Percentiles rank a stretch among this genome's conserved stretches.
These are phyloP conservation scores for Margarornis squamiger DNA, from an alignment of 2,797 vertebrate genomes.

Conservation along the genomic window DNA sequence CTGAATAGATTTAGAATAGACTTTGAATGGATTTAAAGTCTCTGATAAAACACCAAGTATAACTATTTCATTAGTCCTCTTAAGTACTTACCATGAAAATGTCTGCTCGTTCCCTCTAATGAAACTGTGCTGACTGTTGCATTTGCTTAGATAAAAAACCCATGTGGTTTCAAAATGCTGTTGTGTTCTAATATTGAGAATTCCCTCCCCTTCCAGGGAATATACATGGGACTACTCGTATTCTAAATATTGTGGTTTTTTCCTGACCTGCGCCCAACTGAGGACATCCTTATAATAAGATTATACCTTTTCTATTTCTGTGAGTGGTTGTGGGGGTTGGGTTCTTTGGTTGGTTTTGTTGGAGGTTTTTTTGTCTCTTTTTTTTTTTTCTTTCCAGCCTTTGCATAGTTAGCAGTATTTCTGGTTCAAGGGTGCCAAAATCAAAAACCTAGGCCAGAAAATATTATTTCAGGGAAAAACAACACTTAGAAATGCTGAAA, in stretches of 20 bases:
- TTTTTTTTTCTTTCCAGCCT: background rate
- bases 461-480: background rate
- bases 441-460: background rate
- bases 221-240: background rate
- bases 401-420: background rate
- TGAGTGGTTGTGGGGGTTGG: background rate
- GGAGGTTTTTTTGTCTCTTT: background rate
- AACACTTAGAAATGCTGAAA: background rate
- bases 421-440: background rate
- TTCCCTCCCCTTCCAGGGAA: background rate
- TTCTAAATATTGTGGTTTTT: background rate
- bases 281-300: background rate
- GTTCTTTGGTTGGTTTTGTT: background rate
- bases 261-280: background rate
- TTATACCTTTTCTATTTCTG: background rate
- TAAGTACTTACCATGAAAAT: background rate
- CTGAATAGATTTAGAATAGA: background rate
- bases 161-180: background rate
- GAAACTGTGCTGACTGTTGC: background rate
- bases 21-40: background rate
- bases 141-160: background rate
- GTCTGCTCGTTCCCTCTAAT: background rate
- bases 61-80: background rate
- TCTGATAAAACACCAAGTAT: background rate
- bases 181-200: background rate